Percentiles rank a stretch among this genome's conserved stretches.
Evolutionary conservation across 1,140 invertebrate species (phyloP).

Genomic region (Leptestheria dahalacensis): DNA sequence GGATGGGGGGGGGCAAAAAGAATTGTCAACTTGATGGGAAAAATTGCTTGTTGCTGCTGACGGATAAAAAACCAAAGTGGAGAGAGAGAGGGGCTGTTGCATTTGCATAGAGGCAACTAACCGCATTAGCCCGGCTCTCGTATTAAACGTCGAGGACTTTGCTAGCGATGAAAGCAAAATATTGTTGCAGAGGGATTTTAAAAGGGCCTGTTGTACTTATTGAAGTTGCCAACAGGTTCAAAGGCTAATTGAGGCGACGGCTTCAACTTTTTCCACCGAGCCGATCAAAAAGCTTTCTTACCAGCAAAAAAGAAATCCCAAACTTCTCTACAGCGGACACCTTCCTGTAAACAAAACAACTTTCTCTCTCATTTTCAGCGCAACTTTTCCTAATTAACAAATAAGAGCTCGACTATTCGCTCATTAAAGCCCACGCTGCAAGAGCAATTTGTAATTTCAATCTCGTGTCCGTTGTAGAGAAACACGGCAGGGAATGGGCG

Average conservation of each 20-base stretch:
- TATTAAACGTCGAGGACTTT: background rate
- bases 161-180: background rate
- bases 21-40: no score
- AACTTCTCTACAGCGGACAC: background rate
- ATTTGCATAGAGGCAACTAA: conserved; percentile 7
- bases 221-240: background rate
- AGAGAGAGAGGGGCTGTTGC: no score
- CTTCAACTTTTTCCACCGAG: background rate
- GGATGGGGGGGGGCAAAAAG: no score
- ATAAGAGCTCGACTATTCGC: background rate
- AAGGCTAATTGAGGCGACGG: background rate
- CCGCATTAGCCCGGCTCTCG: conserved; percentile 2
- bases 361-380: no score
- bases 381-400: no score
- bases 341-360: background rate
- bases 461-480: background rate
- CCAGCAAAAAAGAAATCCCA: background rate
- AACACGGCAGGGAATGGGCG: background rate
- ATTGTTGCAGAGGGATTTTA: background rate
- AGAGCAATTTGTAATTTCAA: no score
- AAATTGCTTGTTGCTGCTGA: no score
- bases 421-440: background rate
- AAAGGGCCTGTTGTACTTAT: background rate
- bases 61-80: no score
- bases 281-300: background rate